phyloP scores from a whole-genome alignment of 2,888 invertebrate species.

The Synanthedon andrenaeformis region DNA sequence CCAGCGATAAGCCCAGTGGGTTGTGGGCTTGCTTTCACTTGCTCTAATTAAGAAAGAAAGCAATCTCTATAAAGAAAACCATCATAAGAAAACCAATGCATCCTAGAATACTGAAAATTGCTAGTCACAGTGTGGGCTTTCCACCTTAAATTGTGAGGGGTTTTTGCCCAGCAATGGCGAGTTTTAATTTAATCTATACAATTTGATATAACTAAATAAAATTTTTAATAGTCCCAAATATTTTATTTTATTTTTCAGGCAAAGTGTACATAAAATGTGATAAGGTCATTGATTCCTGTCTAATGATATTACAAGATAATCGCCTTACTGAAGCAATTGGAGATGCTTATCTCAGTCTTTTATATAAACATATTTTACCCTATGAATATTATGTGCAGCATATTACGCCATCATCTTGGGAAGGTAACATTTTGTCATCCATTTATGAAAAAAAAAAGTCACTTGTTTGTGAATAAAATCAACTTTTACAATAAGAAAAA shows the following conservation, averaged over 20 bases:
- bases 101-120: too few relatives aligned
- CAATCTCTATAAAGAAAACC: too few relatives aligned
- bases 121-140: too few relatives aligned
- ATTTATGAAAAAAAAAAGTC: too few relatives aligned
- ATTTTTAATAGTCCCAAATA: not conserved
- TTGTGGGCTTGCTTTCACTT: too few relatives aligned
- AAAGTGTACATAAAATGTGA: conserved; percentile 48
- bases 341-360: conserved; percentile 65
- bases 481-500: too few relatives aligned
- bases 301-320: conserved; percentile 41
- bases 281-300: conserved; percentile 41
- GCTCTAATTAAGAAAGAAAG: too few relatives aligned
- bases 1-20: too few relatives aligned
- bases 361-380: conserved; percentile 67
- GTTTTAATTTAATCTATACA: not conserved
- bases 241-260: conserved; percentile 25
- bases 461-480: too few relatives aligned
- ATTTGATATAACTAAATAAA: not conserved
- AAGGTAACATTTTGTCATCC: conserved; percentile 41
- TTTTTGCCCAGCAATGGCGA: not conserved
- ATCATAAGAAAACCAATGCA: too few relatives aligned
- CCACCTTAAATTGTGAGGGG: too few relatives aligned
- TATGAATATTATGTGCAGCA: conserved; percentile 59
- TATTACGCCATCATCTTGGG: conserved; percentile 67
- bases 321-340: conserved; percentile 42